A percentile compares a stretch with the other conserved stretches of the same genome.
Evolutionary conservation across 2,113 vertebrate species (phyloP).

Genomic region (Pygoscelis antarcticus): DNA sequence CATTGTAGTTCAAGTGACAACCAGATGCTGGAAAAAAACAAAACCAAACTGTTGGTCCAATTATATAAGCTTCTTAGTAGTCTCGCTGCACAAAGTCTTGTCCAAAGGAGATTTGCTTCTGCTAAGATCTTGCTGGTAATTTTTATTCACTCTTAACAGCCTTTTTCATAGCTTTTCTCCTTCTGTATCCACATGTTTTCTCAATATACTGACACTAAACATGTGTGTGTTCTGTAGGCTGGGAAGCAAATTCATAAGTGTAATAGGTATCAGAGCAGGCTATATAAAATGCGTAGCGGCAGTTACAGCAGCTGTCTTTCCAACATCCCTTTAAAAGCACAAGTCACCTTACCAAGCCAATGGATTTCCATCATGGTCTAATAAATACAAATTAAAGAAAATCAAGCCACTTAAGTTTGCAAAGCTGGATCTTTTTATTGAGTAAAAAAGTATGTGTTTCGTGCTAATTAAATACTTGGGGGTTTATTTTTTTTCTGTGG

Average conservation of each 20-base stretch:
- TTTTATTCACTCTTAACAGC: not conserved
- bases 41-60: not conserved
- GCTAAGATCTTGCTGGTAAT: not conserved
- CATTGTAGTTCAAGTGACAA: slow-evolving; percentile 53
- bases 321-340: not conserved
- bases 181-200: not conserved
- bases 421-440: not conserved
- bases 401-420: not conserved
- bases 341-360: not conserved
- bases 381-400: not conserved
- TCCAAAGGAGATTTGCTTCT: slow-evolving; percentile 3
- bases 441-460: not conserved
- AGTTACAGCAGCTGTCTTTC: not conserved
- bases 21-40: slow-evolving; percentile 33
- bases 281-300: not conserved
- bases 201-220: not conserved
- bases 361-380: not conserved
- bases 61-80: slow-evolving; percentile 23
- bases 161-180: not conserved
- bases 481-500: not conserved
- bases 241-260: not conserved
- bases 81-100: not conserved
- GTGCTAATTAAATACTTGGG: not conserved
- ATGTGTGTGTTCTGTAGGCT: not conserved
- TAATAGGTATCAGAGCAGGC: not conserved